Percentiles rank a stretch among this genome's conserved stretches.
These are phyloP conservation scores for Ganaspis sp. DNA, from an alignment of 1,140 invertebrate genomes.

Conservation along the genomic window DNA sequence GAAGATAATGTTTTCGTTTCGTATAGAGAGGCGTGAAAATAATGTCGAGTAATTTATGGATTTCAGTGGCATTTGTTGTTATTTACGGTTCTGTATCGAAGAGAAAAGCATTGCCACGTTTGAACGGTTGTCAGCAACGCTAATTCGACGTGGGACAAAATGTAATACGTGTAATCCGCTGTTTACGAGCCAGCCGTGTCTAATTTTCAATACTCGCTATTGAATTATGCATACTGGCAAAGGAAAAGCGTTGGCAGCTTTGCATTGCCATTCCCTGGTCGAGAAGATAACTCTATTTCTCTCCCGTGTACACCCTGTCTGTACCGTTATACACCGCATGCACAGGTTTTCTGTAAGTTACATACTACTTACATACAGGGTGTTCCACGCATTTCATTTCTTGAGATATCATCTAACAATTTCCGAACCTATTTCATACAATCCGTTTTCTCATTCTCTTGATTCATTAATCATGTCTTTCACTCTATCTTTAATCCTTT, in stretches of 20 bases:
- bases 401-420: neutral
- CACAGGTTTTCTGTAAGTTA: conserved; percentile 12
- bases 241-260: conserved; percentile 35
- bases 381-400: neutral
- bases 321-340: conserved; percentile 9
- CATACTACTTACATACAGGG: conserved; percentile 22
- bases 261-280: conserved; percentile 32
- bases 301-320: neutral
- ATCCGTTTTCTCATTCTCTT: neutral
- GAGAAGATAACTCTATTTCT: conserved; percentile 41
- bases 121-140: conserved; percentile 20
- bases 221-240: conserved; percentile 40
- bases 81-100: neutral
- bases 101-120: conserved; percentile 1
- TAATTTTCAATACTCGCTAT: conserved; percentile 43
- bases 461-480: neutral
- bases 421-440: neutral
- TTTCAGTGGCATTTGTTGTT: conserved; percentile 1
- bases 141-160: conserved; percentile 34
- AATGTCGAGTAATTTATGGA: neutral
- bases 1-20: neutral
- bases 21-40: conserved; percentile 5
- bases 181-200: conserved; percentile 36
- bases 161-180: conserved; percentile 39
- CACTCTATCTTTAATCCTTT: too few relatives aligned